Percentiles rank a stretch among this genome's conserved stretches.
phyloP scores from a whole-genome alignment of 2,113 vertebrate species.

The Pycnonotus jocosus region DNA sequence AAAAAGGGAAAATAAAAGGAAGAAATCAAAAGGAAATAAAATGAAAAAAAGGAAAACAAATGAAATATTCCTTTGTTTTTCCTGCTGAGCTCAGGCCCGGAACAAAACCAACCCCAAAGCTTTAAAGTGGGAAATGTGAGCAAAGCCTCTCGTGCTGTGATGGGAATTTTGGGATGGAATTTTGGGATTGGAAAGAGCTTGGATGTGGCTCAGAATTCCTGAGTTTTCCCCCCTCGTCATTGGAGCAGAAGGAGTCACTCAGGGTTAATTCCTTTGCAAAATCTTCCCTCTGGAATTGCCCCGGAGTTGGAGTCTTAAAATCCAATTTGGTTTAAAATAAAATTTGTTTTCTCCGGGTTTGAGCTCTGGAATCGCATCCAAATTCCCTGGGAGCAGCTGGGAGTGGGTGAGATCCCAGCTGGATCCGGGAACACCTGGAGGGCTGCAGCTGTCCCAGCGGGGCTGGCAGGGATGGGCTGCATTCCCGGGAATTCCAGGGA shows the following conservation, averaged over 20 bases:
- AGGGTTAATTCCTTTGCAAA: background rate
- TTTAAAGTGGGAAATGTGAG: background rate
- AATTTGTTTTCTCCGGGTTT: background rate
- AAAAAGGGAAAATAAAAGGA: background rate
- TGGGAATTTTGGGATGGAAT: background rate
- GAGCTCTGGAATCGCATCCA: background rate
- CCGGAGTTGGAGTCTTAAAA: background rate
- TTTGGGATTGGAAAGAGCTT: background rate
- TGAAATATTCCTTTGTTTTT: background rate
- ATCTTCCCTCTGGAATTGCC: background rate
- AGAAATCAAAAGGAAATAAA: background rate
- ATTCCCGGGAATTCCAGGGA: background rate
- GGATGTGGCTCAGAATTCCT: background rate
- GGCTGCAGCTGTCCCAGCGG: background rate
- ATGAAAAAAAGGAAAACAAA: background rate
- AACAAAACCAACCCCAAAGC: background rate
- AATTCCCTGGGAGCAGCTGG: background rate
- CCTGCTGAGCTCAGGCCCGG: background rate
- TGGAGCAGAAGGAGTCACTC: background rate
- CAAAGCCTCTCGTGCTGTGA: rapidly evolving
- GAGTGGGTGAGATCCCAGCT: background rate
- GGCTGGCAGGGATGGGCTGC: background rate
- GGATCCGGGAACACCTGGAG: rapidly evolving
- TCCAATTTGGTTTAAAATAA: no score
- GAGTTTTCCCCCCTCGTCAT: background rate